Evolutionary conservation across 2,113 vertebrate genomes (phyloP).

Genomic region (Leucosticte australis): DNA sequence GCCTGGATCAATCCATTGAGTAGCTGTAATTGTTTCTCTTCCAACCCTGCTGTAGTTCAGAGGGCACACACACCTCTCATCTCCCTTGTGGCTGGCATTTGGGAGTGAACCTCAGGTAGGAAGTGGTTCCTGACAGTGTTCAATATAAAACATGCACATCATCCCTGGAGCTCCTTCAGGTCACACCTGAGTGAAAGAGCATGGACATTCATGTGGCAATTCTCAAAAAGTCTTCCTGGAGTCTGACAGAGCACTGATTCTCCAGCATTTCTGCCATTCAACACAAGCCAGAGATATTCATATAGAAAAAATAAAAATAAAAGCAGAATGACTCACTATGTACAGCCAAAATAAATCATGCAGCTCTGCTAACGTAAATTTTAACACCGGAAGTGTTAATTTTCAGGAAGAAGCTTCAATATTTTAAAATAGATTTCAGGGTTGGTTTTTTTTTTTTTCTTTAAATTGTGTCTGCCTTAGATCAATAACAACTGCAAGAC

Average conservation of each 20-base stretch:
- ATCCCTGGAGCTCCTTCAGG: background rate
- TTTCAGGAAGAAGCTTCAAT: background rate
- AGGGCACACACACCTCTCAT: background rate
- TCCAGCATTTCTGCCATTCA: background rate
- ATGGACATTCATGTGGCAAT: background rate
- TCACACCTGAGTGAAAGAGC: background rate
- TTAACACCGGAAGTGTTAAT: background rate
- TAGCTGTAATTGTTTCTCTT: background rate
- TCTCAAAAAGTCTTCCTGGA: background rate
- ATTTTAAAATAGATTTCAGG: background rate
- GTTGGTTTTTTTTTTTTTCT: background rate
- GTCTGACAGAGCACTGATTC: background rate
- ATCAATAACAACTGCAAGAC: background rate
- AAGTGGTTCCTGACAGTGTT: background rate
- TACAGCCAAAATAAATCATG: background rate
- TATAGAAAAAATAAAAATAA: background rate
- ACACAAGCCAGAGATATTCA: background rate
- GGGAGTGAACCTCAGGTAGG: background rate
- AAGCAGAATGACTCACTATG: background rate
- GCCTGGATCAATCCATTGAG: background rate
- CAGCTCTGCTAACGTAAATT: background rate
- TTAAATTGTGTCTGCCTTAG: background rate
- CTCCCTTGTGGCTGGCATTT: fast-evolving
- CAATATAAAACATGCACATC: background rate
- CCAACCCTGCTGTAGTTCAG: background rate